These are phyloP conservation scores for Unio delphinus DNA, from an alignment of 2,888 invertebrate species.

Conservation along the genomic window DNA sequence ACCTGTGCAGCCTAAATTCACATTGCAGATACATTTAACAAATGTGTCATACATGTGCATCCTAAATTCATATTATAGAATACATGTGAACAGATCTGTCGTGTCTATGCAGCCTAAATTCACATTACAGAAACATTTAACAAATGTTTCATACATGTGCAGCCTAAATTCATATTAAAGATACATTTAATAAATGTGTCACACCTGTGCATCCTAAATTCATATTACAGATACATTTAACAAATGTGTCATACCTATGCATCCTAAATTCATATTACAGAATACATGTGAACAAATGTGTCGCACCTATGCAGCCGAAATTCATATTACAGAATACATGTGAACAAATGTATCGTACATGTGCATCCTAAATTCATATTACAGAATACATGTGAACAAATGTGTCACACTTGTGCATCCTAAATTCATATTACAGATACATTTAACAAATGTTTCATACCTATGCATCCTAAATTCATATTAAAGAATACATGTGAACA, in stretches of 20 bases:
- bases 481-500: too few species aligned
- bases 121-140: too few species aligned
- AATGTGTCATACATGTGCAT: slow-evolving; percentile 60
- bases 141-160: slow-evolving; percentile 55
- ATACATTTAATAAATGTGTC: too few species aligned
- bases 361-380: slow-evolving; percentile 62
- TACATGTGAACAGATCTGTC: too few species aligned
- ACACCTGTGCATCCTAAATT: slow-evolving; percentile 69
- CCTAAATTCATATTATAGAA: slow-evolving; percentile 50
- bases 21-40: too few species aligned
- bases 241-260: slow-evolving; percentile 55
- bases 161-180: slow-evolving; percentile 56
- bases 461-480: slow-evolving; percentile 66
- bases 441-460: slow-evolving; percentile 28
- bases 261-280: slow-evolving; percentile 56
- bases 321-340: slow-evolving; percentile 9
- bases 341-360: slow-evolving; percentile 44
- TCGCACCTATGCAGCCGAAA: slow-evolving; percentile 68
- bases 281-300: too few species aligned
- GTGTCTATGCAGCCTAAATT: slow-evolving; percentile 69
- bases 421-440: slow-evolving; percentile 42
- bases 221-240: too few species aligned
- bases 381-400: too few species aligned
- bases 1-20: slow-evolving; percentile 69
- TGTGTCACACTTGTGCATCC: slow-evolving; percentile 63